These are phyloP conservation scores for Drosophila arawakana DNA, from an alignment of 1,140 invertebrate species.

Conservation along the genomic window DNA sequence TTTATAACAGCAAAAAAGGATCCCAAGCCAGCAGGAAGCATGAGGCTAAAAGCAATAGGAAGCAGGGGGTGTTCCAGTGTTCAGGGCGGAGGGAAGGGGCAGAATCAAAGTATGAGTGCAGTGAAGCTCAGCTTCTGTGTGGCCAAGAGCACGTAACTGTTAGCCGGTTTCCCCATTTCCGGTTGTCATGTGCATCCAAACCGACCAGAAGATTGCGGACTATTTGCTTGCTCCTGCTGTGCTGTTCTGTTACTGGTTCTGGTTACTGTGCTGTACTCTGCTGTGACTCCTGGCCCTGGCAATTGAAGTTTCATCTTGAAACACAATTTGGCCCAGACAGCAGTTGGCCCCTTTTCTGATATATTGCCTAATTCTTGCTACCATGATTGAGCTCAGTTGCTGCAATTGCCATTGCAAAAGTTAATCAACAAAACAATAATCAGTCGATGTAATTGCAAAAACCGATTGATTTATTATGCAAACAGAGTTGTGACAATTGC, in stretches of 20 bases:
- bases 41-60: conserved; percentile 32
- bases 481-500: conserved; percentile 41
- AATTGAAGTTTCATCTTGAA: conserved; percentile 35
- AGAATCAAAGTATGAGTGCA: background rate
- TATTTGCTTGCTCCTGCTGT: conserved; percentile 56
- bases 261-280: conserved; percentile 1
- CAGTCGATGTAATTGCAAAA: conserved; percentile 44
- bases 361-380: conserved; percentile 54
- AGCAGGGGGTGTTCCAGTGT: background rate
- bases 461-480: conserved; percentile 77
- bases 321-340: conserved; percentile 46
- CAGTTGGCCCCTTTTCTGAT: conserved; percentile 24
- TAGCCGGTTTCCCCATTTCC: conserved; percentile 77
- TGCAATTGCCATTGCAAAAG: conserved; percentile 52
- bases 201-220: conserved; percentile 73
- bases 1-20: conserved; percentile 69
- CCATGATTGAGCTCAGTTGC: conserved; percentile 27
- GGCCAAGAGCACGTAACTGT: conserved; percentile 75
- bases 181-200: conserved; percentile 79
- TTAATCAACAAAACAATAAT: conserved; percentile 74
- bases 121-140: conserved; percentile 58
- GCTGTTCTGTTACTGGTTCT: conserved; percentile 31
- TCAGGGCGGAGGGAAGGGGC: background rate
- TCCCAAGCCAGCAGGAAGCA: conserved; percentile 36
- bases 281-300: conserved; percentile 1